A percentile compares a stretch with the other conserved stretches of the same genome.
Evolutionary conservation across 1,140 invertebrate species (phyloP).

Genomic region (Caenorhabditis tropicalis): DNA sequence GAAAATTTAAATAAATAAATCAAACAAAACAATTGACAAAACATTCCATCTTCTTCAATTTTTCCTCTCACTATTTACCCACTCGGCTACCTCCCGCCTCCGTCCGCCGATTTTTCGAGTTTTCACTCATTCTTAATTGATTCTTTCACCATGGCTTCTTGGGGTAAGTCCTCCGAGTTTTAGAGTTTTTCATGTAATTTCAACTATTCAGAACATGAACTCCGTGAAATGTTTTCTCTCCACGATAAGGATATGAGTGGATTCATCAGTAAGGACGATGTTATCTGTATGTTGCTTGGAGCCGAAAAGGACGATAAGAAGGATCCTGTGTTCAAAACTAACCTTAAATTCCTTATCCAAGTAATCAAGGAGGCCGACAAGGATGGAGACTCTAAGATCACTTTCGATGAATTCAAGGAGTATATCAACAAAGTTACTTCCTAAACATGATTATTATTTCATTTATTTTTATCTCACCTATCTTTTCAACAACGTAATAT

Average conservation of each 20-base stretch:
- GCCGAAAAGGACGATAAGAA: slow-evolving; percentile 67
- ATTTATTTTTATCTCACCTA: background rate
- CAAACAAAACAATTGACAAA: slow-evolving; percentile 31
- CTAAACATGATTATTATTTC: background rate
- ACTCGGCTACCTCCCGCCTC: slow-evolving; percentile 21
- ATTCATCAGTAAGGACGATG: slow-evolving; percentile 63
- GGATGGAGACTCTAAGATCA: slow-evolving; percentile 71
- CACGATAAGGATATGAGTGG: slow-evolving; percentile 70
- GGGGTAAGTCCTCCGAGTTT: slow-evolving; percentile 53
- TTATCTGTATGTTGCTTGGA: slow-evolving; percentile 63
- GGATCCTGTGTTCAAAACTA: slow-evolving; percentile 71
- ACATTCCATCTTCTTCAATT: background rate
- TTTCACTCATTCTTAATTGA: background rate
- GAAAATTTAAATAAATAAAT: slow-evolving; percentile 29
- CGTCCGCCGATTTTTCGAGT: slow-evolving; percentile 1
- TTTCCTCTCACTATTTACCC: slow-evolving; percentile 3
- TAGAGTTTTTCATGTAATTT: slow-evolving; percentile 36
- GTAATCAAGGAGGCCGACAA: slow-evolving; percentile 71
- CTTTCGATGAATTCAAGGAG: slow-evolving; percentile 69
- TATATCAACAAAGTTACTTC: slow-evolving; percentile 59
- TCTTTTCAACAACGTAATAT: background rate
- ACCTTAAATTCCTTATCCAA: slow-evolving; percentile 69
- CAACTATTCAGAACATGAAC: slow-evolving; percentile 60
- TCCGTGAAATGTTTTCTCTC: slow-evolving; percentile 65
- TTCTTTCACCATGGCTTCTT: slow-evolving; percentile 56